Conservation (phyloP, 1,140 invertebrate species). For the Halesus radiatus region DNA sequence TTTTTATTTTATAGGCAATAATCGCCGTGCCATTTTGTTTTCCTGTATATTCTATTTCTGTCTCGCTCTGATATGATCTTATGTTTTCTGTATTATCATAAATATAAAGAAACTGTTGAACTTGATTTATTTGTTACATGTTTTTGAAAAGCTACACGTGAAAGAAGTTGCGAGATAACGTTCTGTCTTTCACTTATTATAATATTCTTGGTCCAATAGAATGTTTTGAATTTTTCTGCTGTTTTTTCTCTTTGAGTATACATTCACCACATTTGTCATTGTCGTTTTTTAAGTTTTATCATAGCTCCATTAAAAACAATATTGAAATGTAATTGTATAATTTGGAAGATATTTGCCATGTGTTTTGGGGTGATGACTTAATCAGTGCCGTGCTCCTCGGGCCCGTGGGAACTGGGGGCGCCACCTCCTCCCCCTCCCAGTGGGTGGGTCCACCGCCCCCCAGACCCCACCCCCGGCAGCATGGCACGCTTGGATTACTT, state of each 20-base stretch:
- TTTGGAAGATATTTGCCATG: conserved; percentile 50
- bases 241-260: conserved; percentile 47
- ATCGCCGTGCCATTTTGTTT: conserved; percentile 53
- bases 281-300: conserved; percentile 44
- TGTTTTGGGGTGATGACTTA: conserved; percentile 55
- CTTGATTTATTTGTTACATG: conserved; percentile 40
- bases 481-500: conserved; percentile 56
- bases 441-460: background rate
- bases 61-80: conserved; percentile 56
- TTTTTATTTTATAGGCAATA: conserved; percentile 59
- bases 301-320: conserved; percentile 30
- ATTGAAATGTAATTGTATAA: conserved; percentile 44
- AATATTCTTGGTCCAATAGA: conserved; percentile 48
- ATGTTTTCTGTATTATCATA: conserved; percentile 48
- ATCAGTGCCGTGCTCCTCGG: conserved; percentile 47
- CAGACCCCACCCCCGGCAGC: conserved; percentile 13
- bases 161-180: conserved; percentile 32
- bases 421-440: background rate
- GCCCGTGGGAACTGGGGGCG: conserved; percentile 26
- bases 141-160: conserved; percentile 31
- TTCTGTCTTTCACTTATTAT: conserved; percentile 34
- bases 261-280: conserved; percentile 49
- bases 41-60: conserved; percentile 55
- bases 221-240: conserved; percentile 47
- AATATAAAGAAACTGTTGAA: conserved; percentile 28